Evolutionary conservation across 2,888 invertebrate genomes (phyloP).

Genomic region (Nomada fucata): DNA sequence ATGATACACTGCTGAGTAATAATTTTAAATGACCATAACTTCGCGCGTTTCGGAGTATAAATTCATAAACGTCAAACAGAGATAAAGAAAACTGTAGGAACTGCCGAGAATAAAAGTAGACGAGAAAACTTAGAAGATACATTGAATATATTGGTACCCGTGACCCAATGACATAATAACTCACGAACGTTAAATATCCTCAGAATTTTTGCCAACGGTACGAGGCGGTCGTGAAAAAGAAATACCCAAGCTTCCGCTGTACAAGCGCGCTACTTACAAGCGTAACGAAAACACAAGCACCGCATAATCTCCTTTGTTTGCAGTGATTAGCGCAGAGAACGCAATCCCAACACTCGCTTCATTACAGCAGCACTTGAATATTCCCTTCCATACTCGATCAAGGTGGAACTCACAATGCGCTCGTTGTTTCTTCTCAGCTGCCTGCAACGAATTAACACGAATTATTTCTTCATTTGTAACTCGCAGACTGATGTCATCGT

Average conservation of each 20-base stretch:
- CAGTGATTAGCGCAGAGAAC: conserved; percentile 15
- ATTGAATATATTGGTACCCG: no score
- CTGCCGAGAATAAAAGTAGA: no score
- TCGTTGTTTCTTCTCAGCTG: conserved; percentile 20
- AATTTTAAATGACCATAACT: no score
- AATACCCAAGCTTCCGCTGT: background rate
- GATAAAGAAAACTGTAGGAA: no score
- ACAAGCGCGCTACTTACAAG: conserved; percentile 4
- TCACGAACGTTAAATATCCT: no score
- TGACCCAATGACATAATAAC: no score
- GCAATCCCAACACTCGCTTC: conserved; percentile 23
- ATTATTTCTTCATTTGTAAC: conserved; percentile 2
- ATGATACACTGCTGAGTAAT: no score
- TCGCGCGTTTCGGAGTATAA: no score
- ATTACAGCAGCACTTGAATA: conserved; percentile 26
- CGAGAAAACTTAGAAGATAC: no score
- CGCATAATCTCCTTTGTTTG: conserved; percentile 16
- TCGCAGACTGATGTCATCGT: background rate
- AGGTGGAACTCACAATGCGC: conserved; percentile 29
- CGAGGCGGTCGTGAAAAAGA: background rate
- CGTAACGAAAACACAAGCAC: background rate
- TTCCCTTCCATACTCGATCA: conserved; percentile 29
- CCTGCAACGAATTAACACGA: conserved; percentile 21
- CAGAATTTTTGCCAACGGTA: background rate
- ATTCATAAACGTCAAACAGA: no score